These are phyloP conservation scores for Meriones psammophilus DNA, from an alignment of 2,797 vertebrate species.

Conservation along the genomic window DNA sequence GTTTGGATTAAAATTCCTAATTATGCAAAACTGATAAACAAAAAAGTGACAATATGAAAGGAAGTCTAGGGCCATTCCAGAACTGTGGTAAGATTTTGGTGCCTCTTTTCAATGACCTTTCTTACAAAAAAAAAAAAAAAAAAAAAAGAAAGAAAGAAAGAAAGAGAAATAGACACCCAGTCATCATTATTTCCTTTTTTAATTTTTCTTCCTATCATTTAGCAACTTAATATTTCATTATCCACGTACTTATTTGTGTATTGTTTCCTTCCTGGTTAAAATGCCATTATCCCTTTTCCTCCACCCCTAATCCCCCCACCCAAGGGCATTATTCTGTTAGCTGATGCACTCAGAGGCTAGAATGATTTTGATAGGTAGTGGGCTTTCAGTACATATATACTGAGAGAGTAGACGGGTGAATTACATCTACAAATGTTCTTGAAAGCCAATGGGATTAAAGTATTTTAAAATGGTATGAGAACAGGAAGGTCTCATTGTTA, in stretches of 20 bases:
- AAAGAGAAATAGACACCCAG: background rate
- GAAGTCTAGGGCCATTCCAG: background rate
- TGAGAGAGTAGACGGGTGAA: background rate
- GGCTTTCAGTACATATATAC: background rate
- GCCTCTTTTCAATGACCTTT: background rate
- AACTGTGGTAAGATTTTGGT: background rate
- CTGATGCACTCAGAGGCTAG: background rate
- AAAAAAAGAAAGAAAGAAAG: no score
- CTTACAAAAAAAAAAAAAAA: no score
- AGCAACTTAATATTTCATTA: background rate
- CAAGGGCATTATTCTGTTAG: background rate
- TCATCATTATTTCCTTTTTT: background rate
- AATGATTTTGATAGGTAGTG: conserved; percentile 25
- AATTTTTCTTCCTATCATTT: conserved; percentile 45
- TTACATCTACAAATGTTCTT: conserved; percentile 51
- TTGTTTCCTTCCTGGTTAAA: background rate
- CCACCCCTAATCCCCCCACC: background rate
- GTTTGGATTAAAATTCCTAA: background rate
- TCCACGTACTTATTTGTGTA: background rate
- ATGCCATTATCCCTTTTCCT: background rate
- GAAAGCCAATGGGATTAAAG: conserved; percentile 55
- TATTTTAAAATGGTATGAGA: conserved; percentile 63
- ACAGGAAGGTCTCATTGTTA: conserved; percentile 72
- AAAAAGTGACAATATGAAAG: background rate
- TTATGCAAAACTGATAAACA: background rate